A percentile compares a stretch with the other conserved stretches of the same genome.
Conservation (phyloP, 2,888 invertebrate genomes). For the Nemoura dubitans region DNA sequence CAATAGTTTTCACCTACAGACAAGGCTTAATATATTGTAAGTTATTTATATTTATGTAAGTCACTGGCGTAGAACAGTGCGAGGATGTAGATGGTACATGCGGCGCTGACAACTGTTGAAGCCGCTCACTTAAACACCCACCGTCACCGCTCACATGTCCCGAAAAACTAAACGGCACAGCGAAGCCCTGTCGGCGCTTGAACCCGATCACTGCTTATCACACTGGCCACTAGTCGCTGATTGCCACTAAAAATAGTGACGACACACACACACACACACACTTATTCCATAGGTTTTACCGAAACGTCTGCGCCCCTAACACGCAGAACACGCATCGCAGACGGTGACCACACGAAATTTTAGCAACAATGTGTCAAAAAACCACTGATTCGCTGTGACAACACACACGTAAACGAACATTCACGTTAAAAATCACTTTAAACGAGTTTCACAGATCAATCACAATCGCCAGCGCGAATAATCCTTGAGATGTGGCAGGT, state of each 20-base stretch:
- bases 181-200: neutral
- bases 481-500: neutral
- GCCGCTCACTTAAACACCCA: neutral
- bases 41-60: slow-evolving; percentile 12
- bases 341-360: neutral
- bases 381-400: neutral
- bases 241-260: neutral
- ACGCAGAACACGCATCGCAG: neutral
- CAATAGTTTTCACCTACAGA: neutral
- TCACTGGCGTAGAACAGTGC: neutral
- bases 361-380: neutral
- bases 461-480: neutral
- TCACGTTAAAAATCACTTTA: neutral
- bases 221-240: neutral
- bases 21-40: neutral
- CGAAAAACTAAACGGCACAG: neutral
- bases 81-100: neutral
- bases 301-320: neutral
- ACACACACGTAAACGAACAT: neutral
- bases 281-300: neutral
- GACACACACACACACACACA: neutral
- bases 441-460: neutral
- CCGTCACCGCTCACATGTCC: neutral
- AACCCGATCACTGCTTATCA: neutral
- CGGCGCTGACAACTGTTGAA: neutral